Conservation (phyloP, 2,797 vertebrate genomes). For the Clamator glandarius region DNA sequence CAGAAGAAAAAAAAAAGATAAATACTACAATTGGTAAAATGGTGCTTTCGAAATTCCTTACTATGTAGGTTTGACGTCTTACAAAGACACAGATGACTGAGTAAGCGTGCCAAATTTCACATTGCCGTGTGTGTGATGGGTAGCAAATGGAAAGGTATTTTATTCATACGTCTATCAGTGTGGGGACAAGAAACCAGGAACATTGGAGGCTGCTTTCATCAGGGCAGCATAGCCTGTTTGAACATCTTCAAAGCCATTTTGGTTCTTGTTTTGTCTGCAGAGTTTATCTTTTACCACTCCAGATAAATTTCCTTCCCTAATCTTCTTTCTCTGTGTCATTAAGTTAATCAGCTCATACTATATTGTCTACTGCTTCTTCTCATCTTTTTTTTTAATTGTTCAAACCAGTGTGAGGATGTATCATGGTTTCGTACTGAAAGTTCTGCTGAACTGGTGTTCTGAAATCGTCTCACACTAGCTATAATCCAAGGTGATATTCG, state of each 20-base stretch:
- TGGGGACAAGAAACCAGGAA: not conserved
- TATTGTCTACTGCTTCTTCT: not conserved
- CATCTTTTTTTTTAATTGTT: not conserved
- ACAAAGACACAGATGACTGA: not conserved
- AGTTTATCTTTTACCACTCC: not conserved
- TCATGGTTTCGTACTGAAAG: not conserved
- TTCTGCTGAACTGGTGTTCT: conserved; percentile 9
- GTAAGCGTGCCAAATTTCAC: not conserved
- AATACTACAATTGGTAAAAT: not conserved
- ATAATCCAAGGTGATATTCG: not conserved
- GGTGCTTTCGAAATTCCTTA: not conserved
- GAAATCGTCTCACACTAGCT: not conserved
- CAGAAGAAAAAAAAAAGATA: not conserved
- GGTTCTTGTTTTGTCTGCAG: not conserved
- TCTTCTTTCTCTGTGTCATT: not conserved
- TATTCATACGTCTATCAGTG: not conserved
- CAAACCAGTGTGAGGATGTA: not conserved
- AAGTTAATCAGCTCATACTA: not conserved
- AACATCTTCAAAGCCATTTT: not conserved
- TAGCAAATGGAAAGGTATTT: not conserved
- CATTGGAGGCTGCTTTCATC: not conserved
- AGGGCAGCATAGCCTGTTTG: not conserved
- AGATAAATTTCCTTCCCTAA: not conserved
- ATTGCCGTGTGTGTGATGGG: not conserved
- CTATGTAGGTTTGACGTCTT: not conserved